Base-by-base conservation (phyloP, 2,797 vertebrate species). In the Yasuhikotakia modesta region DNA sequence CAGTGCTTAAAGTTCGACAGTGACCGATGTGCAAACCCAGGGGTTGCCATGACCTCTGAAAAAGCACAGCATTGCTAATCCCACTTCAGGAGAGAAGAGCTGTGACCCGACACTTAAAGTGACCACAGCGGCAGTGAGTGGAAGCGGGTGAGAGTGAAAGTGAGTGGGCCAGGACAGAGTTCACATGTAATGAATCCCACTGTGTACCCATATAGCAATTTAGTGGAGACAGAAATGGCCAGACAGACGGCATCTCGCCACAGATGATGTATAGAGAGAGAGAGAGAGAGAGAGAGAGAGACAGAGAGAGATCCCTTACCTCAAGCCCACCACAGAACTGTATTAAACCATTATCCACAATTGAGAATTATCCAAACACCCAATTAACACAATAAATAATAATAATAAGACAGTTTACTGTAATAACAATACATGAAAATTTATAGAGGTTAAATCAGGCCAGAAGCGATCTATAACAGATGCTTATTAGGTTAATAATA, bases 181-280 rank as follows among this genome's bases (percentile, higher is more conserved):
- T 74, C 71, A 65, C 60, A 52, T 83, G 64, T 73, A 85, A 85
- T 85, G 75, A 73, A 76, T 78, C 78, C 74, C 66, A 24, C 27
- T 57, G 67, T 53, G 24, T 69, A 81, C 74, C 74, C 75, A 82
- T 67, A 39, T 76, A 80, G 67, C 50, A 80, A 76, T 82, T 79
- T 82, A 76, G 78, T 63, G 68, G 78, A 81, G 81, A 82, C 71
- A 80, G 81, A 81, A 70, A 61, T 24, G 27, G 78, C 27, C 70
- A 74, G 48, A 57, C 64, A 63, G 74, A 81, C 63, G 46, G 69
- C 63, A 78, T 81, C 53, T 58, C 52, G 50, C 55, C n/a, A 73
- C 63, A 66, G n/a, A 52, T 17, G 39, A 63, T 53, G 53, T 43
- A 48, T 12, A 14, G 35, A 17, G 65, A 63, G 52, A 60, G 55